Conservation (phyloP, 2,797 vertebrate genomes). For the Neoniphon sammara region DNA sequence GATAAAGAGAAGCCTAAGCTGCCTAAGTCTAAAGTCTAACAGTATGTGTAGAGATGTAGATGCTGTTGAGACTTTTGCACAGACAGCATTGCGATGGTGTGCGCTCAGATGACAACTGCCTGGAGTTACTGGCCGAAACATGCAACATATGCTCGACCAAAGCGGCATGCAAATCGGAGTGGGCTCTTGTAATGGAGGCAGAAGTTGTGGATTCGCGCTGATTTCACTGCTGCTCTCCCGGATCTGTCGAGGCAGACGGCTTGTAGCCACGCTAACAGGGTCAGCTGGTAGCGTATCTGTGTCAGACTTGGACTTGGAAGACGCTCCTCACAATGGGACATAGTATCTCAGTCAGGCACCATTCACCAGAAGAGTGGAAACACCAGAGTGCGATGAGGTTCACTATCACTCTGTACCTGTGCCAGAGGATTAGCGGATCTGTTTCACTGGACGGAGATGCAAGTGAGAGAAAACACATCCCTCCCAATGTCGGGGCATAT, state of each 20-base stretch:
- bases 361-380: conserved; percentile 30
- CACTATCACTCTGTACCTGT: conserved; percentile 20
- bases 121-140: conserved; percentile 42
- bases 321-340: conserved; percentile 21
- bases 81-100: conserved; percentile 29
- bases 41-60: not conserved
- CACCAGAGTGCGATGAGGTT: conserved; percentile 20
- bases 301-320: conserved; percentile 16
- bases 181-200: conserved; percentile 18
- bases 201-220: conserved; percentile 14
- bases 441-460: conserved; percentile 59
- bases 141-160: conserved; percentile 61
- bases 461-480: conserved; percentile 69
- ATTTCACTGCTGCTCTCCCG: conserved; percentile 6
- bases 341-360: conserved; percentile 37
- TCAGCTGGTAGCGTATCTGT: conserved; percentile 12
- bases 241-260: conserved; percentile 30
- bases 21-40: too few species aligned
- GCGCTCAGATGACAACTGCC: conserved; percentile 43
- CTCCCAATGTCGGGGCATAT: conserved; percentile 75
- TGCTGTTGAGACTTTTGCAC: conserved; percentile 11
- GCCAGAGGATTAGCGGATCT: conserved; percentile 53
- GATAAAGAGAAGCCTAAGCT: not conserved
- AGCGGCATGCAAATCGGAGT: conserved; percentile 25
- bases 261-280: conserved; percentile 46